Evolutionary conservation across 2,797 vertebrate genomes (phyloP).

Genomic region (Lepidocolaptes lacrymiger): DNA sequence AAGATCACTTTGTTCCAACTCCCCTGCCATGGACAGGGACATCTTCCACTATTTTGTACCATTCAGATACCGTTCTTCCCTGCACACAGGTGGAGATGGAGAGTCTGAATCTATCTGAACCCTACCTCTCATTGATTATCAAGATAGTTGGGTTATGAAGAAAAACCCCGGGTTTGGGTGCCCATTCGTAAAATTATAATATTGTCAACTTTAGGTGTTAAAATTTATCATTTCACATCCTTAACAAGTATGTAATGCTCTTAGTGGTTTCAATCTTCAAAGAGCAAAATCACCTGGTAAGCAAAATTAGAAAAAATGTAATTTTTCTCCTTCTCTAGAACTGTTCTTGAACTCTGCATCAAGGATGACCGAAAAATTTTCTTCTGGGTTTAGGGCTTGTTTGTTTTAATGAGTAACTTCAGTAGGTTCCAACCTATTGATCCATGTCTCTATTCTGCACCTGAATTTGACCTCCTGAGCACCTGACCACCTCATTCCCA

Average conservation of each 20-base stretch:
- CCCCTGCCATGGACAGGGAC: no score
- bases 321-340: neutral
- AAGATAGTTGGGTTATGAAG: neutral
- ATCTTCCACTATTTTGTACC: neutral
- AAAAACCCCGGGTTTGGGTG: neutral
- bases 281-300: neutral
- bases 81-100: neutral
- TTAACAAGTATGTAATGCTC: neutral
- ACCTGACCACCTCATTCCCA: neutral
- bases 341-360: neutral
- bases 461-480: neutral
- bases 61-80: neutral
- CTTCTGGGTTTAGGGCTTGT: rapidly evolving
- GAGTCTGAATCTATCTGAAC: neutral
- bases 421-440: neutral
- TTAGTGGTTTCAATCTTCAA: neutral
- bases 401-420: neutral
- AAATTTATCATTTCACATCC: neutral
- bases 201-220: neutral
- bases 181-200: neutral
- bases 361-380: neutral
- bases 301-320: neutral
- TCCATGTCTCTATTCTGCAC: neutral
- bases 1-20: neutral
- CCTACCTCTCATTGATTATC: neutral